Base-by-base conservation (phyloP, 2,888 invertebrate species). In the Geotrupes spiniger region DNA sequence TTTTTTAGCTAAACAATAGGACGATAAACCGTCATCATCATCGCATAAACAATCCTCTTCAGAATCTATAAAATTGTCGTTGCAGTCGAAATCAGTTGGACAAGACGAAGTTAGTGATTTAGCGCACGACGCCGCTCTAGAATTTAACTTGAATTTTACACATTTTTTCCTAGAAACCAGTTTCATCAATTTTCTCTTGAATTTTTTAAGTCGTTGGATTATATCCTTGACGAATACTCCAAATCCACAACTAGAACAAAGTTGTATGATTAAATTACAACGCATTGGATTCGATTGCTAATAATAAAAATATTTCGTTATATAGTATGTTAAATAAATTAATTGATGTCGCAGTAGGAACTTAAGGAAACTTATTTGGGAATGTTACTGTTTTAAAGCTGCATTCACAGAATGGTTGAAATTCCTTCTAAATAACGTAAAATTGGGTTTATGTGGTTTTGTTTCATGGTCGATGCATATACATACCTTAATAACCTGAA, bases 401-500 rank as follows among this genome's bases (percentile, higher is more conserved):
- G n/a, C n/a, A n/a, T n/a, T n/a, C n/a, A n/a, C n/a, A n/a, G n/a
- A n/a, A n/a, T n/a, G n/a, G n/a, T n/a, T n/a, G n/a, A n/a, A n/a
- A n/a, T n/a, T n/a, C n/a, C n/a, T n/a, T n/a, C n/a, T n/a, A n/a
- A n/a, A n/a, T n/a, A n/a, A n/a, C n/a, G n/a, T n/a, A n/a, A n/a
- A n/a, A n/a, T n/a, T n/a, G n/a, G n/a, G n/a, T n/a, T n/a, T n/a
- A n/a, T n/a, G n/a, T n/a, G n/a, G n/a, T n/a, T n/a, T n/a, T 14
- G 2, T 26, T 11, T 26, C 14, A 31, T 37, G n/a, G n/a, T n/a
- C n/a, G n/a, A n/a, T n/a, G n/a, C n/a, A n/a, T n/a, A n/a, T 40
- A 46, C 45, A 41, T 58, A 63, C 63, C 40, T 50, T 33, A 62
- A 26, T 15, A 62, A 36, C 49, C 60, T 53, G 28, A 63, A 55